Base-by-base conservation (phyloP, 2,888 invertebrate species). In the Drosophila algonquin region DNA sequence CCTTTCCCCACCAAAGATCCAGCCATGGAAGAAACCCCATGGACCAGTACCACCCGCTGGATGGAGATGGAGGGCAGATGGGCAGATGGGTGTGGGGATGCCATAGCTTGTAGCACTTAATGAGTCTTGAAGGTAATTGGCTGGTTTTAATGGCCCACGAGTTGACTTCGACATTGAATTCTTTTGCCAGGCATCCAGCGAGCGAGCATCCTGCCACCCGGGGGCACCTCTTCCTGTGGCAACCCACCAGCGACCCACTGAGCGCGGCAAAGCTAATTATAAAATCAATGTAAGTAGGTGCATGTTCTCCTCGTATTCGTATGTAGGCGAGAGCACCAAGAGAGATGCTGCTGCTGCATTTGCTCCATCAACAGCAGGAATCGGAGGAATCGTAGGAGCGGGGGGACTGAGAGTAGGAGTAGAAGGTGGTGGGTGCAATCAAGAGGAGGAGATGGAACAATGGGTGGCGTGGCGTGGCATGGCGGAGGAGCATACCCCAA, bases 71-170 rank as follows among this genome's bases (percentile, higher is more conserved):
- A 0, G 14, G n/a, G 27, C 16, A 24, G 24, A 2, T 1, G n/a
- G 16, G 40, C 14, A 18, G 18, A 18, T 21, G n/a, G 21, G 21
- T 21, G 2, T 21, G 21, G 21, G 32, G 35, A 35, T 10, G 12
- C 71, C 63, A 72, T 70, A 69, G 67, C 64, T 76, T 76, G 80
- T 83, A 75, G 77, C 63, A 81, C 81, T 86, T 83, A 83, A 83
- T 83, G 86, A 81, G 86, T 79, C 83, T 83, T 83, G 86, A 83
- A 86, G 81, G 81, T 81, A 83, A 82, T 86, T 82, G 86, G 73
- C 83, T 81, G 73, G 79, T 82, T 82, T 82, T 77, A 73, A 85
- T 83, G 77, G 82, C 79, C 40, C 75, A 80, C 75, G 64, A 75
- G 80, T 85, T 80, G 82, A 80, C 80, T 73, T 67, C 67, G 74